Evolutionary conservation across 2,113 vertebrate genomes (phyloP).

Genomic region (Halcyon senegalensis): DNA sequence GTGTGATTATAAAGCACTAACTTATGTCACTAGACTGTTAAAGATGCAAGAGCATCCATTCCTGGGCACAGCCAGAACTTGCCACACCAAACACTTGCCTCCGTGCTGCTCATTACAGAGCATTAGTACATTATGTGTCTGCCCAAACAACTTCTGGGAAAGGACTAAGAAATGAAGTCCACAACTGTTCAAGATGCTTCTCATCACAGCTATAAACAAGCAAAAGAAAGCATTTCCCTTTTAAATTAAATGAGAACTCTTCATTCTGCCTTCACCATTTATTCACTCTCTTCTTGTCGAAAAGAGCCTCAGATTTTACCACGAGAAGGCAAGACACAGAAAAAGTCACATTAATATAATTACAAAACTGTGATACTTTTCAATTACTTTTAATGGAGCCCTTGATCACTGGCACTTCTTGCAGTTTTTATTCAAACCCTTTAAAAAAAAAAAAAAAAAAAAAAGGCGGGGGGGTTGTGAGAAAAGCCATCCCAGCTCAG

Average conservation of each 20-base stretch:
- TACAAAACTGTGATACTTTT: background rate
- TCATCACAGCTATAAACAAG: background rate
- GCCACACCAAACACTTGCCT: background rate
- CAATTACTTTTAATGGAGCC: background rate
- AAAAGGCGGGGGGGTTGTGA: no score
- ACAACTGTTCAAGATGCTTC: background rate
- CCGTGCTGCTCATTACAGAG: background rate
- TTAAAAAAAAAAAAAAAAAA: background rate
- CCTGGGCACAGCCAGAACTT: background rate
- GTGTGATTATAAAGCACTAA: background rate
- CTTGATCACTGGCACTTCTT: background rate
- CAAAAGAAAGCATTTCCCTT: background rate
- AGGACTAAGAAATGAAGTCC: background rate
- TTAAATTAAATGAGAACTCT: background rate
- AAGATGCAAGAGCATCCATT: background rate
- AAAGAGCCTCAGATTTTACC: background rate
- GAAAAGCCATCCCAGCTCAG: no score
- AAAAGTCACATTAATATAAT: background rate
- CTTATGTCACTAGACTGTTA: background rate
- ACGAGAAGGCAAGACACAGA: background rate
- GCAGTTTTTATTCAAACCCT: background rate
- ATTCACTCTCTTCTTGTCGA: background rate
- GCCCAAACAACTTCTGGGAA: background rate
- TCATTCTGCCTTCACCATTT: background rate
- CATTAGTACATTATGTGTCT: fast-evolving